phyloP scores from a whole-genome alignment of 2,113 vertebrate species.

The Catharus fuscescens region DNA sequence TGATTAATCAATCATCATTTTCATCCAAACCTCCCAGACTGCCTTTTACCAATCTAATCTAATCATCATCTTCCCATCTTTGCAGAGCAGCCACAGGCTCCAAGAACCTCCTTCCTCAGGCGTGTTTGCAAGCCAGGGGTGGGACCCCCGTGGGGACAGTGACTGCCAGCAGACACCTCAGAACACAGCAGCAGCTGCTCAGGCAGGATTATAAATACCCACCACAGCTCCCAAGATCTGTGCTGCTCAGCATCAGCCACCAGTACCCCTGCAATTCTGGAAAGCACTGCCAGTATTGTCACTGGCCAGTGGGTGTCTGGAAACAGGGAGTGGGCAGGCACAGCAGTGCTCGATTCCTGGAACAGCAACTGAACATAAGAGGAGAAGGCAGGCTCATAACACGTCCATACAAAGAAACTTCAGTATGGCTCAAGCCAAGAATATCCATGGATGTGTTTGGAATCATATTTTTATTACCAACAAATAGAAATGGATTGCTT shows the following conservation, averaged over 20 bases:
- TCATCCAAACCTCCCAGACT: not conserved
- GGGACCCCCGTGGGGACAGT: not conserved
- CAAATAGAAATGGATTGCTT: not conserved
- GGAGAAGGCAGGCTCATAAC: not conserved
- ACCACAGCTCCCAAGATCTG: not conserved
- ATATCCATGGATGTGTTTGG: not conserved
- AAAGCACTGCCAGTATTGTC: not conserved
- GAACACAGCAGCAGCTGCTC: not conserved
- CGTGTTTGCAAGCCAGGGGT: not conserved
- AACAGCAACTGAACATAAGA: not conserved
- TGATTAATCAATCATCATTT: not conserved
- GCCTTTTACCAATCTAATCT: not conserved
- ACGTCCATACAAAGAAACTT: not conserved
- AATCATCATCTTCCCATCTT: not conserved
- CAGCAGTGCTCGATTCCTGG: not conserved
- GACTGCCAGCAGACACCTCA: not conserved
- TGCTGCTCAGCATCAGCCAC: accelerated
- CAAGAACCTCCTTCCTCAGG: not conserved
- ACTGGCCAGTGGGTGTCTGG: not conserved
- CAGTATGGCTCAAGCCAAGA: not conserved
- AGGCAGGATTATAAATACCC: not conserved
- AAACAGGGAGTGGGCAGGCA: not conserved
- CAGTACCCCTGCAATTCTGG: not conserved
- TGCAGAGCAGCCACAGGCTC: not conserved
- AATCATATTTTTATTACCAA: not conserved